Conservation (phyloP, 2,797 vertebrate genomes). For the Myiothlypis coronata region DNA sequence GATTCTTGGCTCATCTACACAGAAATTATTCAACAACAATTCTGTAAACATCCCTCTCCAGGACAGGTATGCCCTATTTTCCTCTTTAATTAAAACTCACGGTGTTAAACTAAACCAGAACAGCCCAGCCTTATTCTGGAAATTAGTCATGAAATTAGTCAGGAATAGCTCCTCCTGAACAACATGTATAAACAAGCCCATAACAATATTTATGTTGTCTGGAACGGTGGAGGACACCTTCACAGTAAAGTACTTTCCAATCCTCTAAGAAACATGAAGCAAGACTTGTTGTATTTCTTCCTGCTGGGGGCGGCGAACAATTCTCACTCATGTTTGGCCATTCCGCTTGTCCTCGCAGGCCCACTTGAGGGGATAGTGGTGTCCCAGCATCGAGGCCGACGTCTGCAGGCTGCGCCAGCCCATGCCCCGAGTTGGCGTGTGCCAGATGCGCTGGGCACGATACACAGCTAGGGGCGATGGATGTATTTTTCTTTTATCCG, state of each 20-base stretch:
- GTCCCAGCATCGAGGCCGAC: not conserved
- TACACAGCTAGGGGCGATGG: rapidly evolving
- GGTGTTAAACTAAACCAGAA: not conserved
- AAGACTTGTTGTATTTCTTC: not conserved
- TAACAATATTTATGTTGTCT: not conserved
- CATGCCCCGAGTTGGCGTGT: rapidly evolving
- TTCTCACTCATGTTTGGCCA: rapidly evolving
- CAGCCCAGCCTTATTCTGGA: slow-evolving; percentile 1
- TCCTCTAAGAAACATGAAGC: not conserved
- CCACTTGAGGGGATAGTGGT: rapidly evolving
- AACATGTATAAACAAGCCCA: not conserved
- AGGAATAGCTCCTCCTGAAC: not conserved
- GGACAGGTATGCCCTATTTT: slow-evolving; percentile 18
- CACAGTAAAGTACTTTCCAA: not conserved
- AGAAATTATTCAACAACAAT: not conserved
- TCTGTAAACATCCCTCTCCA: not conserved
- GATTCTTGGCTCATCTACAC: not conserved
- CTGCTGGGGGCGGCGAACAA: rapidly evolving
- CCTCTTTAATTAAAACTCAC: slow-evolving; percentile 21
- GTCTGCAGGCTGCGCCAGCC: not conserved
- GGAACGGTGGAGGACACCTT: not conserved
- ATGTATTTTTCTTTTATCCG: rapidly evolving
- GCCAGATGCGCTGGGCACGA: not conserved
- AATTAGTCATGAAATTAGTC: slow-evolving; percentile 28
- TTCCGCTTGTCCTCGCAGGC: not conserved